phyloP scores from a whole-genome alignment of 2,797 vertebrate species.

The Sciurus vulgaris region DNA sequence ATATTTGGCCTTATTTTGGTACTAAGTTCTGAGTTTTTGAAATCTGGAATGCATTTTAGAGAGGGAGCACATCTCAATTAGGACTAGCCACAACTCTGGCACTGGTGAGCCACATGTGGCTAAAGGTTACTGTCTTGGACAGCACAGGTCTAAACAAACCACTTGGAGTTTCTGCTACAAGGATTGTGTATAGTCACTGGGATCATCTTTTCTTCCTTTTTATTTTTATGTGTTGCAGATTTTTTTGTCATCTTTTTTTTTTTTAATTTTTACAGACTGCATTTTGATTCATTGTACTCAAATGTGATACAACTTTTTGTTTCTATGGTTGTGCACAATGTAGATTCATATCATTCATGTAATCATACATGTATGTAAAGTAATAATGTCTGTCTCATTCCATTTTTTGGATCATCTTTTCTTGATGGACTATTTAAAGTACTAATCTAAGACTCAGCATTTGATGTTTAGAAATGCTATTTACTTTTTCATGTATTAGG shows the following conservation, averaged over 20 bases:
- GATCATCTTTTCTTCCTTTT: not conserved
- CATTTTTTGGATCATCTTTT: not conserved
- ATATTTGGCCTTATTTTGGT: not conserved
- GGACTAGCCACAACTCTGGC: not conserved
- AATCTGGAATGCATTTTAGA: not conserved
- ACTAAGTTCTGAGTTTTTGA: not conserved
- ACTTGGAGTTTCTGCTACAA: not conserved
- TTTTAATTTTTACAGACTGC: too few relatives aligned
- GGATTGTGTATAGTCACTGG: not conserved
- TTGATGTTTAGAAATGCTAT: not conserved
- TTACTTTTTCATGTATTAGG: constrained; percentile 32
- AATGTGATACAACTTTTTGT: too few relatives aligned
- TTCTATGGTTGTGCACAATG: too few relatives aligned
- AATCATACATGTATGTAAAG: too few relatives aligned
- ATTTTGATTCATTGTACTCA: too few relatives aligned
- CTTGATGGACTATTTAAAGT: not conserved
- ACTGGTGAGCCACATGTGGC: not conserved
- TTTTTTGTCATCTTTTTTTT: too few relatives aligned
- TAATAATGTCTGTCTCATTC: too few relatives aligned
- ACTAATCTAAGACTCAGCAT: not conserved
- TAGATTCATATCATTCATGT: too few relatives aligned
- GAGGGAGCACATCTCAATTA: not conserved
- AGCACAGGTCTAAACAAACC: not conserved
- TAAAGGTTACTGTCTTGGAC: not conserved
- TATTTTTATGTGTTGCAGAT: too few relatives aligned